Evolutionary conservation across 2,113 vertebrate species (phyloP), one percentile per base, ranked within the genome.

Genomic region (Aleadryas rufinucha): DNA sequence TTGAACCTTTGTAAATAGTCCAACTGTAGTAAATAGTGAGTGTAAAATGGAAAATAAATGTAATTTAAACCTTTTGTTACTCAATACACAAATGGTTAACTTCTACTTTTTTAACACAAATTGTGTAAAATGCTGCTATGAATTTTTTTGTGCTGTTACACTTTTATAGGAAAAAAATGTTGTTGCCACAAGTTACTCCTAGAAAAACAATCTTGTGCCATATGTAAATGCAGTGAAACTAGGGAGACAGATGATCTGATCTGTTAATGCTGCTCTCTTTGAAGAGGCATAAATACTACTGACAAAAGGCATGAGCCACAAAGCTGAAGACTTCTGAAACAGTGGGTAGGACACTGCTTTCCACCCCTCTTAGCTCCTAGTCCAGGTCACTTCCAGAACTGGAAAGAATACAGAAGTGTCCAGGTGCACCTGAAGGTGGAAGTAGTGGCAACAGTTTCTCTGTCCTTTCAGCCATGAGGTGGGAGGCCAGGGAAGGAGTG

Each of bases 61-160:
- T 97, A 98, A 97, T 97, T 98, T 97, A 97, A 96, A 92, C 80
- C 96, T 97, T 96, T 96, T 97, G 94, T 97, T 98, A 97, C 97
- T 97, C 95, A 95, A 94, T 82, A 96, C 89, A 95, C 89, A 97
- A 96, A 96, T 97, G 86, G 84, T 97, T 97, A 96, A 97, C 95
- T 96, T 97, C 94, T 97, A 92, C 91, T 98, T 98, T 97, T 97
- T 96, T 97, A 97, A 97, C 94, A 96, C 79, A 97, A 95, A 97
- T 97, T 97, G 97, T 97, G 96, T 98, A 97, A 97, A 97, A 97
- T 97, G 98, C 98, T 98, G 98, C 98, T 98, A 98, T 98, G 97
- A 98, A 95, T 97, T 97, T 96, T 96, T 97, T 96, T 97, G 96
- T 97, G 96, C 97, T 98, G 97, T 98, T 98, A 97, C 96, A 97